A percentile compares a stretch with the other conserved stretches of the same genome.
Conservation (phyloP, 2,113 vertebrate genomes). For the Sturnira hondurensis region DNA sequence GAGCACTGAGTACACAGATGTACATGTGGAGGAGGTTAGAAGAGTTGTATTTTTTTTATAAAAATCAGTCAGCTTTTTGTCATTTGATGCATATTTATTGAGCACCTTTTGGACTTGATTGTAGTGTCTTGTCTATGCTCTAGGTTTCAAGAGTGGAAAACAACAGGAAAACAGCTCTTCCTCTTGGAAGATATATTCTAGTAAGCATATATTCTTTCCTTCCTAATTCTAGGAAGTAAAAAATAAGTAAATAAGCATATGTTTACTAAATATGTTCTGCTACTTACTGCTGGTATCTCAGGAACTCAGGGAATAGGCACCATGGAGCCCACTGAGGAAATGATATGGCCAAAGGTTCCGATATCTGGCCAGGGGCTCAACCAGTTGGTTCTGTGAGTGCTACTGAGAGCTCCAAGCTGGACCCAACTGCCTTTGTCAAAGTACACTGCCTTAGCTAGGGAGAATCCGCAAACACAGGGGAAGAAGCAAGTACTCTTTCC, state of each 20-base stretch:
- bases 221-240: not conserved
- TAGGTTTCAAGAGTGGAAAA: not conserved
- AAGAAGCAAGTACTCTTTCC: not conserved
- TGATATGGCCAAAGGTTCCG: not conserved
- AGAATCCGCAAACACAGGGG: not conserved
- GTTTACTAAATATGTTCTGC: not conserved
- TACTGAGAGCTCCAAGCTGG: not conserved
- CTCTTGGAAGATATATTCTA: not conserved
- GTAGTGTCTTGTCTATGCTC: not conserved
- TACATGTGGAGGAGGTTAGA: not conserved
- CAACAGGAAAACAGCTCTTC: not conserved
- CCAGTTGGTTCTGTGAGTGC: not conserved
- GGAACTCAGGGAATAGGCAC: not conserved
- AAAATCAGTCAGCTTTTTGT: not conserved
- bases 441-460: not conserved
- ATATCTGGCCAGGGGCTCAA: not conserved
- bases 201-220: not conserved
- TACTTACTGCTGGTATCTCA: not conserved
- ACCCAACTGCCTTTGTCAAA: not conserved
- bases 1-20: not conserved
- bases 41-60: not conserved
- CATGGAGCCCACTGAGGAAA: not conserved
- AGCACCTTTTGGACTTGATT: not conserved
- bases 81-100: not conserved
- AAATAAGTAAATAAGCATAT: not conserved